Evolutionary conservation across 2,113 vertebrate genomes (phyloP), one percentile per base, ranked within the genome.

Genomic region (Daboia siamensis): DNA sequence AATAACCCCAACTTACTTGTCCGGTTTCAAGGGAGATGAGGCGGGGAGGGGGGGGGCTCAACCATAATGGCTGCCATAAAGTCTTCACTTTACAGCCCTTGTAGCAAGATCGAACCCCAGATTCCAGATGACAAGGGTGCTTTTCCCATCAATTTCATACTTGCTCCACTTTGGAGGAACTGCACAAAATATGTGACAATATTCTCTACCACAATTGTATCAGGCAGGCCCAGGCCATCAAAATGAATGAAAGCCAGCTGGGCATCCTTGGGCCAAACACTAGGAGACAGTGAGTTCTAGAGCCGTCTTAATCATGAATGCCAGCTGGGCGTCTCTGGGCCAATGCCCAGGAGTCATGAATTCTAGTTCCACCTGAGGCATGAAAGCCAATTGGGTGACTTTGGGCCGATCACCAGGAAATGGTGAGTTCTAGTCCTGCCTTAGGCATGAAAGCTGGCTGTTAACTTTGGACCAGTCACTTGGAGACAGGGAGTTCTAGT

Each of bases 1-100:
- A 93, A 23, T 91, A 46, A 91, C 85, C 54, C 48, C 59, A 95
- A 94, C 91, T 91, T 93, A 93, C 91, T 93, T 51, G 80, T 26
- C 48, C 90, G 56, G 84, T 46, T 91, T 92, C n/a, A 2, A 89
- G 90, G 90, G n/a, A 48, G 46, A 91, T 3, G 0, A 24, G 44
- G 92, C n/a, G 90, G 10, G 26, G 10, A 24, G 9, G 23, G 84
- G 17, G 9, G 86, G 33, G 39, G 2, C 2, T 8, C 13, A 15
- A n/a, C 64, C 12, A 69, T 26, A 26, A 26, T 26, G 59, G 59
- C 23, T 26, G 9, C 8, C 59, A 3, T 39, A 39, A 39, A 39
- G 2, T 8, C 54, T 55, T 55, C 54, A 3, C 54, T 9, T 61
- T 26, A 3, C 10, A 61, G 23, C 8, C 24, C 29, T n/a, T 2